Base-by-base conservation (phyloP, 2,113 vertebrate genomes). In the Toxotes jaculatrix region DNA sequence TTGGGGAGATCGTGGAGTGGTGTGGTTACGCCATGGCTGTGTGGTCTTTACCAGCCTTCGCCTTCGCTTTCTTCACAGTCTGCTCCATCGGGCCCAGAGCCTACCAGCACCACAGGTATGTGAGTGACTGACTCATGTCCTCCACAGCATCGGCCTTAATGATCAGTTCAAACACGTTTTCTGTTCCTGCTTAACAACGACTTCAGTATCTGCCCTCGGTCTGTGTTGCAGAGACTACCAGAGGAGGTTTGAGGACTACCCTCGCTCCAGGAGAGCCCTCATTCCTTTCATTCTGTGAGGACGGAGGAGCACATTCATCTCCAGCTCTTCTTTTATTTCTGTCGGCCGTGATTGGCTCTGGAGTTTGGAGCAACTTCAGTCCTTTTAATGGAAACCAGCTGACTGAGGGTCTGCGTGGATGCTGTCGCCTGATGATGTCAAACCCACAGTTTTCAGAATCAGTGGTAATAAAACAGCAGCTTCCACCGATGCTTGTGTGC, bases 1-100 rank as follows among this genome's bases (percentile, higher is more conserved):
- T 98, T 0, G 97, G 97, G 4, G 98, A 99, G 95, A 98, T 99
- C 19, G 21, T 97, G 62, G 97, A 99, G 93, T 99, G 98, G 98
- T 94, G 93, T 2, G 98, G 98, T 63, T 99, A 94, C n/a, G 96
- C 97, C 17, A 32, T 97, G 7, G 97, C 97, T 7, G 90, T 93
- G 0, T 97, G 97, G 97, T 96, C 96, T 12, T 51, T 97, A 1
- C 96, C 98, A 13, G 91, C 95, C 3, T 92, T 97, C 0, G 93
- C 96, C 12, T 99, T 99, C 59, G 95, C 96, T 0, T 92, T 99
- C 88, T 98, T 98, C 89, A 96, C 97, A 3, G 17, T 93, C 63
- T 97, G 96, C 92, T 96, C 92, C 88, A 96, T 98, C 0, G 98
- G 97, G 27, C 94, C 96, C 13, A 92, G 97, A 76, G 98, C 97